Conservation (phyloP, 1,140 invertebrate genomes). For the Stenopsyche tienmushanensis region DNA sequence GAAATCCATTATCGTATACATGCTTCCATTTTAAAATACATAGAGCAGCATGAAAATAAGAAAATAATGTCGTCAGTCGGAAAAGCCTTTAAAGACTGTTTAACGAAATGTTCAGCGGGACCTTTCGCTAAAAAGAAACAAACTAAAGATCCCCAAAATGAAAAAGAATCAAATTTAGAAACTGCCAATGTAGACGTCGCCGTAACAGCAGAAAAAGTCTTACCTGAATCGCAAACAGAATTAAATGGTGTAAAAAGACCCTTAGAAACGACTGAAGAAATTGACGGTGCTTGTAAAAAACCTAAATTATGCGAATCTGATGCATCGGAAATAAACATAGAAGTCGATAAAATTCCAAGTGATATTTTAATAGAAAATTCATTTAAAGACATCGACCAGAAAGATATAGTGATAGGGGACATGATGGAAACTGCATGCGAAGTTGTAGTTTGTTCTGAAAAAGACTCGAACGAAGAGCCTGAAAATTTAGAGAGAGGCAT, state of each 20-base stretch:
- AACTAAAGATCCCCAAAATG: constrained; percentile 40
- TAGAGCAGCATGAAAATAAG: constrained; percentile 68
- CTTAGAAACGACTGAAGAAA: not conserved
- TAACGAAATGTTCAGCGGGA: constrained; percentile 50
- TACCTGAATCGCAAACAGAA: not conserved
- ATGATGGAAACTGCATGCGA: constrained; percentile 20
- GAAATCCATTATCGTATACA: constrained; percentile 85
- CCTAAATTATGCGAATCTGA: not conserved
- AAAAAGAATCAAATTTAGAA: constrained; percentile 41
- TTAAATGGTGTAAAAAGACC: not conserved
- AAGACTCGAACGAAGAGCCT: constrained; percentile 14
- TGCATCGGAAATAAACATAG: not conserved
- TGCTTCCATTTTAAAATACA: constrained; percentile 80
- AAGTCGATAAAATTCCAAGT: constrained; percentile 9
- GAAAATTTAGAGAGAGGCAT: constrained; percentile 17
- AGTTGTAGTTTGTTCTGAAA: constrained; percentile 16
- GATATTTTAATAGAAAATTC: constrained; percentile 23
- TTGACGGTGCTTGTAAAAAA: constrained; percentile 10
- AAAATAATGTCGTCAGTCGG: constrained; percentile 50
- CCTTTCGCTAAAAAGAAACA: constrained; percentile 51
- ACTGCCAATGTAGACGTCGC: not conserved
- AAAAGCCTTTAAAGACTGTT: constrained; percentile 50
- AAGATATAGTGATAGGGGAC: constrained; percentile 15
- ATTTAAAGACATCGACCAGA: constrained; percentile 15
- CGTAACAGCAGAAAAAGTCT: not conserved